A percentile compares a stretch with the other conserved stretches of the same genome.
These are phyloP conservation scores for Tenthredo notha DNA, from an alignment of 2,888 invertebrate genomes.

Conservation along the genomic window DNA sequence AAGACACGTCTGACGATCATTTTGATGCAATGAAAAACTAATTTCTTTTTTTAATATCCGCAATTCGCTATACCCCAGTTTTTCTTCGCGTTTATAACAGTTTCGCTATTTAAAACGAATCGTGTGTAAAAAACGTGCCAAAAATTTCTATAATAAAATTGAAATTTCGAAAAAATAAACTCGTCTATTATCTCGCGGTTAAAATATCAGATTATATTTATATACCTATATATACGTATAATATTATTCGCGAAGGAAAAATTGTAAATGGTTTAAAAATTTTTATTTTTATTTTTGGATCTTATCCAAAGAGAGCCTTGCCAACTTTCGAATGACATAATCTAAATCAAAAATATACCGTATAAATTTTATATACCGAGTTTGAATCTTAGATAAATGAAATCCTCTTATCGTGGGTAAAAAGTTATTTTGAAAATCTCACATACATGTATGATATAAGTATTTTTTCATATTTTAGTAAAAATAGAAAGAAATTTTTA, in stretches of 20 bases:
- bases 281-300: too few species aligned
- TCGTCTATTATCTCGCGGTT: background rate
- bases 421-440: background rate
- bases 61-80: too few species aligned
- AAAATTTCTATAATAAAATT: background rate
- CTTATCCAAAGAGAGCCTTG: conserved; percentile 73
- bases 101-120: too few species aligned
- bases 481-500: too few species aligned
- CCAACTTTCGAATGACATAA: conserved; percentile 74
- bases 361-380: background rate
- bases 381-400: background rate
- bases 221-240: background rate
- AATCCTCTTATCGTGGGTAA: background rate
- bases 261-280: conserved; percentile 70
- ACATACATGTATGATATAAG: too few species aligned
- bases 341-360: conserved; percentile 73
- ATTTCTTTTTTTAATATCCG: too few species aligned
- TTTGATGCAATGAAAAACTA: too few species aligned
- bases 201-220: background rate
- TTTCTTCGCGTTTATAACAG: too few species aligned
- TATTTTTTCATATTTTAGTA: too few species aligned
- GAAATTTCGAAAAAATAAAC: background rate
- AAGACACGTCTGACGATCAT: too few species aligned
- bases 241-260: background rate
- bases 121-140: background rate